phyloP scores from a whole-genome alignment of 1,140 invertebrate genomes.

The Metopolophium dirhodum region DNA sequence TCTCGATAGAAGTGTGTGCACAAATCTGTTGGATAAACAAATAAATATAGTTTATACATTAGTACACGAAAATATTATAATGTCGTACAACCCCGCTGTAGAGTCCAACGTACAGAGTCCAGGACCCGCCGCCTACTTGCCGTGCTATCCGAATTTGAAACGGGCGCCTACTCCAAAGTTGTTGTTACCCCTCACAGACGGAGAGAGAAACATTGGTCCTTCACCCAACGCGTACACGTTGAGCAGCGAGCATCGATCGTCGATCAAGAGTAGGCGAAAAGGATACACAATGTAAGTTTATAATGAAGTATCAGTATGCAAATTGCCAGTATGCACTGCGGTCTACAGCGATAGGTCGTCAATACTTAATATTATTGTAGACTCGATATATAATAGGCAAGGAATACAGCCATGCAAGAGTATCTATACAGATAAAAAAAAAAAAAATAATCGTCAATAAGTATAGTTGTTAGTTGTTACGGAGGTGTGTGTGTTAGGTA shows the following conservation, averaged over 20 bases:
- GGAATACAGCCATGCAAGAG: no score
- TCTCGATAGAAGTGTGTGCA: background rate
- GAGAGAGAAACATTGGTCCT: background rate
- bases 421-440: no score
- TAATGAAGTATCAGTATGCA: background rate
- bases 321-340: no score
- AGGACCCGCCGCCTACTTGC: constrained; percentile 26
- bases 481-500: no score
- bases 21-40: background rate
- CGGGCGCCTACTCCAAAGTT: background rate
- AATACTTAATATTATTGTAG: no score
- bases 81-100: background rate
- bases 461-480: no score
- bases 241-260: no score
- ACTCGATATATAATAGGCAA: no score
- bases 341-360: no score
- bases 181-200: background rate
- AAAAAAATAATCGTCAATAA: no score
- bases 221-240: background rate
- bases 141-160: constrained; percentile 22
- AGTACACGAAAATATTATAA: background rate
- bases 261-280: background rate
- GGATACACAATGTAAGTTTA: constrained; percentile 30
- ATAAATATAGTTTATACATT: background rate
- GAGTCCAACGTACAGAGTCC: background rate